These are phyloP conservation scores for Amblyraja radiata DNA, from an alignment of 2,797 vertebrate species.

Conservation along the genomic window DNA sequence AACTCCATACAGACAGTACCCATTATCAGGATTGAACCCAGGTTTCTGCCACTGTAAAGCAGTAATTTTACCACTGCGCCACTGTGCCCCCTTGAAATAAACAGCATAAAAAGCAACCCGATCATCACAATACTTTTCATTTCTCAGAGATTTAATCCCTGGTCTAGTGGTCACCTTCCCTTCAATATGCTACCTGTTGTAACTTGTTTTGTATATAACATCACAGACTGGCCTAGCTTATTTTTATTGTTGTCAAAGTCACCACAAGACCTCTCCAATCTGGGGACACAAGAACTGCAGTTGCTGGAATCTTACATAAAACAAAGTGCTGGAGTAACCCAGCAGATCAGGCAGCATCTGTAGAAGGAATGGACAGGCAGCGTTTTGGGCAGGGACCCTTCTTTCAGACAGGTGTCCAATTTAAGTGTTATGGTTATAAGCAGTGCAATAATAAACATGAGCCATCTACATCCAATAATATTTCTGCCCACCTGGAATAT, in stretches of 20 bases:
- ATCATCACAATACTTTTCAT: not conserved
- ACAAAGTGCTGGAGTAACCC: too few relatives aligned
- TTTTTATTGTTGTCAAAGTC: not conserved
- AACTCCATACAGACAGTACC: too few relatives aligned
- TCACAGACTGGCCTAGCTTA: not conserved
- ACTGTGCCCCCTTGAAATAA: not conserved
- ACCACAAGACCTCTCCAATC: not conserved
- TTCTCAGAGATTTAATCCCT: not conserved
- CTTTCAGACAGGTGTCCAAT: too few relatives aligned
- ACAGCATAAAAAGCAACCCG: not conserved
- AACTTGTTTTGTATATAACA: not conserved
- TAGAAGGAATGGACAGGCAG: too few relatives aligned
- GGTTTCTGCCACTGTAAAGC: too few relatives aligned
- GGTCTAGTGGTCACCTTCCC: not conserved
- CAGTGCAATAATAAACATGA: not conserved
- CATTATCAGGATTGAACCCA: too few relatives aligned
- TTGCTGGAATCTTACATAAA: too few relatives aligned
- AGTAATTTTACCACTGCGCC: too few relatives aligned
- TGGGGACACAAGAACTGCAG: not conserved
- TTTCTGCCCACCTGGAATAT: not conserved
- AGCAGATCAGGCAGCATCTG: too few relatives aligned
- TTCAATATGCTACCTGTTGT: not conserved
- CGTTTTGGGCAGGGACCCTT: too few relatives aligned
- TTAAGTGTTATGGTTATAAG: not conserved
- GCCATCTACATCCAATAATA: not conserved